Base-by-base conservation (phyloP, 2,797 vertebrate genomes). In the Tachyglossus aculeatus region DNA sequence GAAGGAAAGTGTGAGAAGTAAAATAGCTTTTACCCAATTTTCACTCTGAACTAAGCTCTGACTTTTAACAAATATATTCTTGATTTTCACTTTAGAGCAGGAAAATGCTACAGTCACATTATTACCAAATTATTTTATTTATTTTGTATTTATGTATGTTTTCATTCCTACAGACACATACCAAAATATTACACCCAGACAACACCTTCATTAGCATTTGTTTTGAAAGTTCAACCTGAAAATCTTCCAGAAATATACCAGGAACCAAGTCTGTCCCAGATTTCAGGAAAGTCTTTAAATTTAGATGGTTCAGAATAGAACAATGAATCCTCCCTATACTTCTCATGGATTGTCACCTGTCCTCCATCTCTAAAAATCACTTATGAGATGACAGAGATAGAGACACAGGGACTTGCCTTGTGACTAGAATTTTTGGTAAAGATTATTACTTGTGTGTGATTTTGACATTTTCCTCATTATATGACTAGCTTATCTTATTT, bases 11-110 rank as follows among this genome's bases (percentile, higher is more conserved):
- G 62, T 32, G 43, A 40, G 50, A 76, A 48, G 71, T 69, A 66
- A 66, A 78, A 76, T 12, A 55, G 48, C 24, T 64, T 45, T 79
- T 64, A 64, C 32, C 41, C 47, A 61, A 24, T 67, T 77, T 56
- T 55, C 68, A 47, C 54, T 48, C 45, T 29, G 45, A 48, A 48
- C 45, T 48, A 48, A 48, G 45, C 45, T 29, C 31, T 48, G 25
- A 48, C 25, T 24, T n/a, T 43, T 60, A 66, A 69, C 24, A 56
- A 51, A 54, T 66, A 53, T 19, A 48, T 16, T 32, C 38, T 38
- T 22, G 22, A 25, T 40, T 53, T 45, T 48, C 1, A 1, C 9
- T 32, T 60, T 47, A 41, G 52, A 59, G 31, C 13, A 27, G 29
- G 8, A 24, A 15, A 22, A 39, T 43, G 22, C 6, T 32, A 22